Conservation (phyloP, 2,113 vertebrate species). For the Callipepla californica region DNA sequence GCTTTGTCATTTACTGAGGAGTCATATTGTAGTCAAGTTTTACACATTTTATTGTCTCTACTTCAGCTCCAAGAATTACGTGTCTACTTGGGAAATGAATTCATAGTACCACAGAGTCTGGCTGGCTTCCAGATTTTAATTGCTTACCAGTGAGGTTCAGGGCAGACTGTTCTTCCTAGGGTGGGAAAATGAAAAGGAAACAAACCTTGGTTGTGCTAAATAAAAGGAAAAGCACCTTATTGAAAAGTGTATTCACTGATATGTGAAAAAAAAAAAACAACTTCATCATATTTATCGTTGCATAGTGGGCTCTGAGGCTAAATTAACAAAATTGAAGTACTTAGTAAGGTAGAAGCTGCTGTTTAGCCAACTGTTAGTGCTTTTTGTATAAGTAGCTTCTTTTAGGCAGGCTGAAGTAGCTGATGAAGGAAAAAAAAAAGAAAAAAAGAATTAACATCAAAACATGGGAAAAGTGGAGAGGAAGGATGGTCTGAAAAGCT, state of each 20-base stretch:
- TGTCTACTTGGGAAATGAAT: constrained; percentile 66
- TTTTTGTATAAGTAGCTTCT: not conserved
- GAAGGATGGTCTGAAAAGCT: not conserved
- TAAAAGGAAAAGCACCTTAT: constrained; percentile 33
- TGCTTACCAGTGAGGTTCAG: constrained; percentile 48
- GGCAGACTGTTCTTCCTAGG: constrained; percentile 28
- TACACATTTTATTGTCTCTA: constrained; percentile 52
- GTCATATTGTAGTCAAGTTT: constrained; percentile 57
- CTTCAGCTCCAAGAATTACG: constrained; percentile 60
- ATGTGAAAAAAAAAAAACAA: not conserved
- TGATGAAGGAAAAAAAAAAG: not conserved
- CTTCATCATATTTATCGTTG: not conserved
- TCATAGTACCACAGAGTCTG: constrained; percentile 51
- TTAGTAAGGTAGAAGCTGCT: not conserved
- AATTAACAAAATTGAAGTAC: not conserved
- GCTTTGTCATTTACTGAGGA: constrained; percentile 17
- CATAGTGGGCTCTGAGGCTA: not conserved
- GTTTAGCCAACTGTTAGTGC: not conserved
- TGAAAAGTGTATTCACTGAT: not conserved
- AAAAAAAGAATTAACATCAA: not conserved
- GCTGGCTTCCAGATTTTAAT: constrained; percentile 67
- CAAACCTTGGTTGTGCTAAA: constrained; percentile 32
- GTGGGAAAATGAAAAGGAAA: constrained; percentile 8
- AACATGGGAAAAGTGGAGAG: not conserved
- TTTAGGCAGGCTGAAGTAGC: not conserved